Conservation (phyloP, 1,140 invertebrate species). For the Tyrophagus putrescentiae region DNA sequence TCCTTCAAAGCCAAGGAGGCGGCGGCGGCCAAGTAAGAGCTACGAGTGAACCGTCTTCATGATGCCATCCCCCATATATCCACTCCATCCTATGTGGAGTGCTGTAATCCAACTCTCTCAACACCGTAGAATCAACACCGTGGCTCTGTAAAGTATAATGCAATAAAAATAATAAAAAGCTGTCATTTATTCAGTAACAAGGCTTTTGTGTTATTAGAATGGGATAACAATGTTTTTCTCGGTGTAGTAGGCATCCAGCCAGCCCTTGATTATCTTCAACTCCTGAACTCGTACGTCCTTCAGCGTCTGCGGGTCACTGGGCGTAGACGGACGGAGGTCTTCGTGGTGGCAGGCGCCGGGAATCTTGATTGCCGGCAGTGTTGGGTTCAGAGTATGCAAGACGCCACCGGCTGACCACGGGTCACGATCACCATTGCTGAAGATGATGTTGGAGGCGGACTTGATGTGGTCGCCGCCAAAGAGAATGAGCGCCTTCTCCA, state of each 20-base stretch:
- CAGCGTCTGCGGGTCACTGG: conserved; percentile 53
- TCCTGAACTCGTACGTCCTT: conserved; percentile 50
- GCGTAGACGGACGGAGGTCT: conserved; percentile 57
- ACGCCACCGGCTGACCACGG: conserved; percentile 86
- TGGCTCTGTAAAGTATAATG: too few species aligned
- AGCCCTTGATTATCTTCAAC: conserved; percentile 47
- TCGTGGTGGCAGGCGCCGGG: conserved; percentile 81
- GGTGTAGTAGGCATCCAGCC: conserved; percentile 40
- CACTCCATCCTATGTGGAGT: too few species aligned
- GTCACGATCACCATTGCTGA: conserved; percentile 76
- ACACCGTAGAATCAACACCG: too few species aligned
- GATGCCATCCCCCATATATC: too few species aligned
- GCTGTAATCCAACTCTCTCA: too few species aligned
- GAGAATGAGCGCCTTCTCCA: conserved; percentile 48
- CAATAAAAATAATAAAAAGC: conserved; percentile 1
- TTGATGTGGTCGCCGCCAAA: conserved; percentile 63
- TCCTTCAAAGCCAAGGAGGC: neutral
- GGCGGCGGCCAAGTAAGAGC: neutral
- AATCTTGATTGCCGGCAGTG: conserved; percentile 58
- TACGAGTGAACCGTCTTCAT: too few species aligned
- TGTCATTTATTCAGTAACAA: neutral
- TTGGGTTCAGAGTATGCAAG: conserved; percentile 48
- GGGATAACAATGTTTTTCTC: neutral
- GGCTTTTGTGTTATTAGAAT: neutral
- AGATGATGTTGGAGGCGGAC: conserved; percentile 63